phyloP scores from a whole-genome alignment of 2,797 vertebrate genomes.

The Chaetophractus vellerosus region DNA sequence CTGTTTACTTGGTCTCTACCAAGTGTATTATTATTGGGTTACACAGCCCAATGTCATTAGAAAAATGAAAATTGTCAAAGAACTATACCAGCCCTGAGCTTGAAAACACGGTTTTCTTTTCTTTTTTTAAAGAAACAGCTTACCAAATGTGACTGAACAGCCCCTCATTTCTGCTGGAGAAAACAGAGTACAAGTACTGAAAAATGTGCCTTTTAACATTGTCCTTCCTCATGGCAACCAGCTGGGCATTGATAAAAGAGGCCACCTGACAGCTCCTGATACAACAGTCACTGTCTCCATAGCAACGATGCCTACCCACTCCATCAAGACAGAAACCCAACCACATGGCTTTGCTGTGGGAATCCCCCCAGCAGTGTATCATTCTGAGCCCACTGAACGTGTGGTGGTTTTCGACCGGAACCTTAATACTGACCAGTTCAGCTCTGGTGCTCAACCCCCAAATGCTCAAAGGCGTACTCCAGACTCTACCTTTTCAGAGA shows the following conservation, averaged over 20 bases:
- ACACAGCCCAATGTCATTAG: background rate
- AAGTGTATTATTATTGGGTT: background rate
- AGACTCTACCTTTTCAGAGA: slow-evolving; percentile 97
- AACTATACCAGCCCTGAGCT: background rate
- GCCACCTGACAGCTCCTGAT: slow-evolving; percentile 94
- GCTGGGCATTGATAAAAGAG: slow-evolving; percentile 94
- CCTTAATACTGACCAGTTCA: slow-evolving; percentile 94
- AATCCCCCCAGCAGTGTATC: slow-evolving; percentile 92
- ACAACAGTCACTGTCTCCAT: slow-evolving; percentile 98
- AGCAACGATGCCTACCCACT: slow-evolving; percentile 94
- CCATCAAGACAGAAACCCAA: slow-evolving; percentile 96
- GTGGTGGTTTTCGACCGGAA: slow-evolving; percentile 94
- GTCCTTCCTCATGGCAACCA: slow-evolving; percentile 94
- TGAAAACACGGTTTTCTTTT: slow-evolving; percentile 34
- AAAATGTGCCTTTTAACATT: slow-evolving; percentile 96
- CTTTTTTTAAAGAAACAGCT: slow-evolving; percentile 89
- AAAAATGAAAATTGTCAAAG: background rate
- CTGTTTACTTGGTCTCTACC: background rate
- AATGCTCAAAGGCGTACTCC: slow-evolving; percentile 94
- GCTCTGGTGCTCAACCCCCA: slow-evolving; percentile 93
- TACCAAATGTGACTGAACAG: slow-evolving; percentile 91
- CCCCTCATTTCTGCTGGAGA: slow-evolving; percentile 92
- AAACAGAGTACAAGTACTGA: slow-evolving; percentile 96
- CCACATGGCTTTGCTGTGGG: slow-evolving; percentile 95
- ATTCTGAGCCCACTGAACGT: slow-evolving; percentile 91